A percentile compares a stretch with the other conserved stretches of the same genome.
Conservation (phyloP, 2,113 vertebrate genomes). For the Falco punctatus region DNA sequence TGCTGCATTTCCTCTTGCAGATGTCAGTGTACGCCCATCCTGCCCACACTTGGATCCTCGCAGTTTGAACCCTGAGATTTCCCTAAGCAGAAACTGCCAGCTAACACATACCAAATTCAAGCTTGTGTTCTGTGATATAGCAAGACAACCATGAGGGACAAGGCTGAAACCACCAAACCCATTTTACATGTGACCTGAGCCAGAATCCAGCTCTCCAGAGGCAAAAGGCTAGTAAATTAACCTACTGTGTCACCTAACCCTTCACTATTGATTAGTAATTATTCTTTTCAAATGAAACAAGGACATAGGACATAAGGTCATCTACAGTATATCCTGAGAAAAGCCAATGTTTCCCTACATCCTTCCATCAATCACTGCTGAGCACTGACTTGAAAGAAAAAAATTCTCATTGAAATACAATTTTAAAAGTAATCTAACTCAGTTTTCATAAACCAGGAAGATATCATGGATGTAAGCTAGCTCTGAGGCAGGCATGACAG, state of each 20-base stretch:
- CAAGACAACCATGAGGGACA: slow-evolving; percentile 20
- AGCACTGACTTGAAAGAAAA: slow-evolving; percentile 50
- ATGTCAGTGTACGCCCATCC: background rate
- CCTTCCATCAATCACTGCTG: slow-evolving; percentile 55
- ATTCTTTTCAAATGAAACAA: slow-evolving; percentile 74
- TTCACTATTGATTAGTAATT: slow-evolving; percentile 76
- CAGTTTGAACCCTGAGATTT: slow-evolving; percentile 1
- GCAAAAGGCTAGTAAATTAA: slow-evolving; percentile 73
- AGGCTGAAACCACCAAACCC: slow-evolving; percentile 47
- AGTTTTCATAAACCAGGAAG: slow-evolving; percentile 16
- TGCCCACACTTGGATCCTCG: background rate
- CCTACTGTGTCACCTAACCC: slow-evolving; percentile 65
- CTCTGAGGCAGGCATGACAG: background rate
- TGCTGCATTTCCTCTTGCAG: background rate
- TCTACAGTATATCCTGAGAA: slow-evolving; percentile 58
- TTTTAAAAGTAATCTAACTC: slow-evolving; percentile 64
- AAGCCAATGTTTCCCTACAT: slow-evolving; percentile 60
- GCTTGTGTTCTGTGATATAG: slow-evolving; percentile 46
- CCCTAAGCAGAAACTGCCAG: slow-evolving; percentile 47
- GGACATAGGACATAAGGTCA: slow-evolving; percentile 66
- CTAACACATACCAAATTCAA: slow-evolving; percentile 49
- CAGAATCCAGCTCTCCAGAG: slow-evolving; percentile 56
- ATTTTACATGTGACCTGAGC: slow-evolving; percentile 67
- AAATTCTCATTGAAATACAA: slow-evolving; percentile 63
- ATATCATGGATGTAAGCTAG: background rate